phyloP scores from a whole-genome alignment of 2,888 invertebrate species.

The Microplitis deprimator region DNA sequence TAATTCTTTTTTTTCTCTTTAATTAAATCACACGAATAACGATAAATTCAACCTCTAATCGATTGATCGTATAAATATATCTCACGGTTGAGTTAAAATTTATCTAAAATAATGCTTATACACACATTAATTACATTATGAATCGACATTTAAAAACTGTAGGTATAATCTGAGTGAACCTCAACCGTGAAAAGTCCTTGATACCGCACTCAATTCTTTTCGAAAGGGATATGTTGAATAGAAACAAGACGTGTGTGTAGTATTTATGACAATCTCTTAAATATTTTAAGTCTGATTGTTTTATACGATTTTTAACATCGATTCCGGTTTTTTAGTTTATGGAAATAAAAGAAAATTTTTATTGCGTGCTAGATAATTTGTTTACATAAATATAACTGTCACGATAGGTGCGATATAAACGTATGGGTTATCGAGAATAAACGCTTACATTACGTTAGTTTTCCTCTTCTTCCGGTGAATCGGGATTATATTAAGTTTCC shows the following conservation, averaged over 20 bases:
- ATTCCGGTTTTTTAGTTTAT: neutral
- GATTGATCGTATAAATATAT: too few species aligned
- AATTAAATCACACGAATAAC: too few species aligned
- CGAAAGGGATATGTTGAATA: constrained; percentile 27
- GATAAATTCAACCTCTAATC: too few species aligned
- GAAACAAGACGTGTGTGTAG: constrained; percentile 62
- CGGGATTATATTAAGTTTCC: neutral
- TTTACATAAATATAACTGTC: neutral
- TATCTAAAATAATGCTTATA: neutral
- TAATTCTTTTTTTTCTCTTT: too few species aligned
- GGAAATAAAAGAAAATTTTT: neutral
- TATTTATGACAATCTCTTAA: neutral
- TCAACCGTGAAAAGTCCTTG: constrained; percentile 66
- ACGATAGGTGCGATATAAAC: neutral
- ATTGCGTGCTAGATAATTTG: neutral
- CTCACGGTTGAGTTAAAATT: neutral
- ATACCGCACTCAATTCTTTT: constrained; percentile 44
- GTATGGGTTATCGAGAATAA: constrained; percentile 4
- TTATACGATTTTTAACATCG: too few species aligned
- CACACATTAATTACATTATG: neutral
- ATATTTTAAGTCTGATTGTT: neutral
- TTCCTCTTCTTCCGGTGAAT: neutral
- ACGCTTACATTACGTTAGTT: neutral
- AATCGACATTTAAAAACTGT: neutral
- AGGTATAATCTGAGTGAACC: constrained; percentile 60